Percentiles rank a stretch among this genome's conserved stretches.
Evolutionary conservation across 1,140 invertebrate species (phyloP).

Genomic region (Trichonephila inaurata): DNA sequence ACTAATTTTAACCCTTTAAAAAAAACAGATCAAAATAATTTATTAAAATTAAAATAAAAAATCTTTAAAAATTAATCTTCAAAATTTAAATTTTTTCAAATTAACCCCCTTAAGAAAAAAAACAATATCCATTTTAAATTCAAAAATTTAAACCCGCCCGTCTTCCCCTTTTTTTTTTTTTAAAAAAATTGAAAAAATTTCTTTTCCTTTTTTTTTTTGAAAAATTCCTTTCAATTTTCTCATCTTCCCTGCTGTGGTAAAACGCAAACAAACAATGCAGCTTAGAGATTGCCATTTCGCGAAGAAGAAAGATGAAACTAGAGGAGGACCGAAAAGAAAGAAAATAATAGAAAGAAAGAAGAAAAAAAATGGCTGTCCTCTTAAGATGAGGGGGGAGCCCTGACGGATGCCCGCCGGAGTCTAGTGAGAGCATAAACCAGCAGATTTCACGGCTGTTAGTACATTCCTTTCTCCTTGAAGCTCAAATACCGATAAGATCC

Average conservation of each 20-base stretch:
- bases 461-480: constrained; percentile 53
- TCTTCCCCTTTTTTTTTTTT: no score
- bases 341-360: background rate
- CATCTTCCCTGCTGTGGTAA: background rate
- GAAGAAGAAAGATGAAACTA: background rate
- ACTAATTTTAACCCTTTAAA: no score
- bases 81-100: no score
- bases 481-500: constrained; percentile 62
- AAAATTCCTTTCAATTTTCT: no score
- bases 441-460: constrained; percentile 65
- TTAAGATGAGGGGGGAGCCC: background rate
- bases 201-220: no score
- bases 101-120: no score
- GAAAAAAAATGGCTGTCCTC: constrained; percentile 14
- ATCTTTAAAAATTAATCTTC: no score
- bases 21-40: no score
- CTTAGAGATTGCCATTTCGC: constrained; percentile 13
- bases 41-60: no score
- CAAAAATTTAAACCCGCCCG: no score
- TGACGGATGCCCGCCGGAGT: constrained; percentile 39
- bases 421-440: constrained; percentile 48
- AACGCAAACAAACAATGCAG: constrained; percentile 2
- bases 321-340: background rate
- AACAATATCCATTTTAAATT: no score
- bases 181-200: no score